Base-by-base conservation (phyloP, 35 echinoderm and acorn worm species). In the Apostichopus japonicus region DNA sequence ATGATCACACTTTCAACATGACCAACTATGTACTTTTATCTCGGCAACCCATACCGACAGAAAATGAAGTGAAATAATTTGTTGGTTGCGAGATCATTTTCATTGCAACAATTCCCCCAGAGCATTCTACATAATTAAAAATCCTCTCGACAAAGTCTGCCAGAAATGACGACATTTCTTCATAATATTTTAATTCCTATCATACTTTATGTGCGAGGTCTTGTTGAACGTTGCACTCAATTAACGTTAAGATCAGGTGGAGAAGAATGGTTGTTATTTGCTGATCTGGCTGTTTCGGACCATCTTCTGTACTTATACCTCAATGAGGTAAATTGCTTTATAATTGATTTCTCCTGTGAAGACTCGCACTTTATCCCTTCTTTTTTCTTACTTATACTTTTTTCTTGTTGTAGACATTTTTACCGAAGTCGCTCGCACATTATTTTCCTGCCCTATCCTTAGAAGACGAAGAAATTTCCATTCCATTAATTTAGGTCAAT, bases 401-500 rank as follows among this genome's bases (percentile, higher is more conserved):
- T 55, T 58, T n/a, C 51, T 44, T 44, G 33, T 44, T 44, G 33
- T 44, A 44, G 33, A 44, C 33, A 3, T 44, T 44, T 44, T 44
- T 8, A 14, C 27, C 9, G 56, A 84, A 58, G 81, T 83, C 54
- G 79, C 79, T 52, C 10, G 79, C 44, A 83, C 54, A 17, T 83
- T 83, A 83, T n/a, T 67, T 75, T 23, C n/a, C 55, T 84, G 81
- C 57, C 72, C 61, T 24, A 17, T 25, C 63, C 86, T 82, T 33
- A 11, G 51, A 89, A 89, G 86, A 89, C 65, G 61, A 8, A 87
- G 8, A 51, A 89, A 89, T 73, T 73, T 89, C 86, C 81, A 84
- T 84, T 84, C 86, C 86, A 89, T 89, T 89, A 89, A 89, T 89
- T 89, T 72, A 71, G 86, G 86, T 89, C 86, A 89, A 89, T 89